A percentile compares a stretch with the other conserved stretches of the same genome.
phyloP scores from a whole-genome alignment of 2,113 vertebrate genomes.

The Boulengeromyrus knoepffleri region DNA sequence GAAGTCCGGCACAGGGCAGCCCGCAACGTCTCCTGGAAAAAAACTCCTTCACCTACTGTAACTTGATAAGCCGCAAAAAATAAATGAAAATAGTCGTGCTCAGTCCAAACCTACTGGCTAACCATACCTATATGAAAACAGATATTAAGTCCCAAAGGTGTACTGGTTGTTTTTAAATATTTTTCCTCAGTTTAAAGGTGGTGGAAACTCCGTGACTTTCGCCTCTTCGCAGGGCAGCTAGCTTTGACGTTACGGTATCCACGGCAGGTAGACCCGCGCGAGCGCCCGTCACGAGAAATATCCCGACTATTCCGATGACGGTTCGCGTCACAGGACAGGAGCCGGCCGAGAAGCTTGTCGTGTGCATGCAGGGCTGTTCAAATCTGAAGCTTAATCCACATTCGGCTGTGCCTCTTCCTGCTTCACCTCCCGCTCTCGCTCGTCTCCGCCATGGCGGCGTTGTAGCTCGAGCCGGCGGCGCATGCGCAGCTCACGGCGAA shows the following conservation, averaged over 20 bases:
- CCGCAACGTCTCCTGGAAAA: constrained; percentile 30
- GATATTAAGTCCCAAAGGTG: background rate
- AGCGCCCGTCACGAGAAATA: background rate
- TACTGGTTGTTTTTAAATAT: constrained; percentile 16
- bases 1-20: background rate
- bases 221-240: background rate
- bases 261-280: background rate
- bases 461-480: constrained; percentile 47
- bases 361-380: constrained; percentile 22
- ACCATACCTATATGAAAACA: background rate
- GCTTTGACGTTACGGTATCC: background rate
- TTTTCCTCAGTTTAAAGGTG: constrained; percentile 22
- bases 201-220: constrained; percentile 35
- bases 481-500: constrained; percentile 58
- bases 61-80: constrained; percentile 52
- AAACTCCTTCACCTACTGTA: constrained; percentile 42
- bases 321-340: constrained; percentile 46
- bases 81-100: constrained; percentile 24
- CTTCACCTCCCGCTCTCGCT: constrained; percentile 56
- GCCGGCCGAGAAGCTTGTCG: constrained; percentile 24
- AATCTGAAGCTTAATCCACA: constrained; percentile 43
- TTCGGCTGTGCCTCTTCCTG: constrained; percentile 63
- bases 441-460: constrained; percentile 86
- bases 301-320: background rate
- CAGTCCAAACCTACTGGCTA: constrained; percentile 13